phyloP scores from a whole-genome alignment of 2,113 vertebrate species.

The Meleagris gallopavo region DNA sequence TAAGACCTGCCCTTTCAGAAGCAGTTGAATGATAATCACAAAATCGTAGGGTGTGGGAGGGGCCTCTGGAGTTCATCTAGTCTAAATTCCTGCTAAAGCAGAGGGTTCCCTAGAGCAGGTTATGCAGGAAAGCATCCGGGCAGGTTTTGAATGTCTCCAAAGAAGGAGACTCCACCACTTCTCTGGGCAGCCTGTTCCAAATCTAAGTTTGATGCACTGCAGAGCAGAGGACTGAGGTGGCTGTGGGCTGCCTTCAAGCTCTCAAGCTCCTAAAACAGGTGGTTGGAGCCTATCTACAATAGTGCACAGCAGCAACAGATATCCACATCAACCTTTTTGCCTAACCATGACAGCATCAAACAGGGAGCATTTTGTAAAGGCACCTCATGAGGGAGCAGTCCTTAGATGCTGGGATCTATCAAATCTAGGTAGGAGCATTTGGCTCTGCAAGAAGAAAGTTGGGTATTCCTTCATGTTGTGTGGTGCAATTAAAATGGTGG shows the following conservation, averaged over 20 bases:
- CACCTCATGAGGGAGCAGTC: neutral
- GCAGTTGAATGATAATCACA: neutral
- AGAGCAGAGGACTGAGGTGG: neutral
- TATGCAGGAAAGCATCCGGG: too few species aligned
- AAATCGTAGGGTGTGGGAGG: too few species aligned
- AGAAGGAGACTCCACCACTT: too few species aligned
- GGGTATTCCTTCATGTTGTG: neutral
- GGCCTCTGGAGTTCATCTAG: too few species aligned
- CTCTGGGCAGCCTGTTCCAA: too few species aligned
- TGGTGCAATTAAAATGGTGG: neutral
- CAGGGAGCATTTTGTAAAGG: neutral
- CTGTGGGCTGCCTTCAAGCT: neutral
- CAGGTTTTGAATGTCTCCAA: too few species aligned
- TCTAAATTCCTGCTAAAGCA: too few species aligned
- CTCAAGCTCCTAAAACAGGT: neutral
- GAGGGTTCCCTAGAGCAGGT: too few species aligned
- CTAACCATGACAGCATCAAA: neutral
- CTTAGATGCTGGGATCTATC: neutral
- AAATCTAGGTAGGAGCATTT: neutral
- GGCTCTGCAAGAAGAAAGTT: neutral
- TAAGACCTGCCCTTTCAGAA: neutral
- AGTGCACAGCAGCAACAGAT: neutral
- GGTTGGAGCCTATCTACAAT: neutral
- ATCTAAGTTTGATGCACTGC: neutral
- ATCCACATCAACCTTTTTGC: neutral